Evolutionary conservation across 2,797 vertebrate genomes (phyloP).

Genomic region (Phaenicophaeus curvirostris): DNA sequence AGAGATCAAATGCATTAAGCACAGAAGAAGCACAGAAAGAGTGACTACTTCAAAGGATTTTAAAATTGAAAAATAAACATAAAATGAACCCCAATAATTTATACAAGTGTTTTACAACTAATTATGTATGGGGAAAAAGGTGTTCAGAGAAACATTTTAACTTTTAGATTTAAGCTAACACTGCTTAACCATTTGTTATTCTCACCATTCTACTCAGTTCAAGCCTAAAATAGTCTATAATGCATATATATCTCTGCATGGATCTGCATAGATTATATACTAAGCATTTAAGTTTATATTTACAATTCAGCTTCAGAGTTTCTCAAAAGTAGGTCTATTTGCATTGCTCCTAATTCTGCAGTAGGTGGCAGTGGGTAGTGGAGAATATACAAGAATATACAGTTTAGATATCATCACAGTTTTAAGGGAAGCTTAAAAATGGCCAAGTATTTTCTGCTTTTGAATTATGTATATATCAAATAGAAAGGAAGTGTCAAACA

Average conservation of each 20-base stretch:
- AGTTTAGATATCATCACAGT: background rate
- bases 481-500: conserved; percentile 44
- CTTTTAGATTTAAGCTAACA: conserved; percentile 4
- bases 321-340: conserved; percentile 68
- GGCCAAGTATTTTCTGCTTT: conserved; percentile 64
- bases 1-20: conserved; percentile 60
- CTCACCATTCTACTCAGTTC: conserved; percentile 20
- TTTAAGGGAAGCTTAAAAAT: conserved; percentile 57
- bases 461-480: conserved; percentile 36
- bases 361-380: conserved; percentile 83
- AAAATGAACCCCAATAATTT: conserved; percentile 34
- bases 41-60: conserved; percentile 49
- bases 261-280: conserved; percentile 44
- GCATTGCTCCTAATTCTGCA: conserved; percentile 72
- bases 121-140: conserved; percentile 11
- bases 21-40: background rate
- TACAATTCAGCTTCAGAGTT: conserved; percentile 51
- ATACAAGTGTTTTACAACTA: conserved; percentile 20
- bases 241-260: conserved; percentile 38
- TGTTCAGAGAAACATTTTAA: conserved; percentile 33
- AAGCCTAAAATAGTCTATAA: conserved; percentile 62
- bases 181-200: conserved; percentile 57
- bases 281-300: conserved; percentile 61
- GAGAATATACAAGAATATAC: conserved; percentile 67
- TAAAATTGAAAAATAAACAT: conserved; percentile 56